These are phyloP conservation scores for Pipra filicauda DNA, from an alignment of 2,113 vertebrate species.

Conservation along the genomic window DNA sequence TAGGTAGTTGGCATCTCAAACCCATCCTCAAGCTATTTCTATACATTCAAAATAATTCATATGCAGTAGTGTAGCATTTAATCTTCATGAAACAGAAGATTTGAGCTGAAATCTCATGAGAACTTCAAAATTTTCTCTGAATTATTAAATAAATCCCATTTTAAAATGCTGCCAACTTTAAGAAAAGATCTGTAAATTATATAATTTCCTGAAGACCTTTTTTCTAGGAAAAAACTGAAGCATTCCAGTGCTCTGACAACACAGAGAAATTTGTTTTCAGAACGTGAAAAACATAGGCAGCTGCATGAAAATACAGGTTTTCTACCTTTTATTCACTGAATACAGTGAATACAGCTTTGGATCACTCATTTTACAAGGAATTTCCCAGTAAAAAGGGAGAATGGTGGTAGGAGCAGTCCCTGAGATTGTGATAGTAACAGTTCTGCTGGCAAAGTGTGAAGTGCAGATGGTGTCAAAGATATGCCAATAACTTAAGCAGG, in stretches of 20 bases:
- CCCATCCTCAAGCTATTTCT: background rate
- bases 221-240: background rate
- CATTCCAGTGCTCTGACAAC: background rate
- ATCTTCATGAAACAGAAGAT: conserved; percentile 14
- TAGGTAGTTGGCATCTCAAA: background rate
- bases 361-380: background rate
- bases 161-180: background rate
- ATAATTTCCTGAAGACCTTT: background rate
- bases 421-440: background rate
- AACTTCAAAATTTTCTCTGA: background rate
- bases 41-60: background rate
- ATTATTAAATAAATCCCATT: background rate
- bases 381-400: background rate
- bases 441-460: background rate
- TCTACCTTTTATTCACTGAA: background rate
- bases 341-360: background rate
- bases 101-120: background rate
- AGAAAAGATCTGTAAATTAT: background rate
- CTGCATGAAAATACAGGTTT: background rate
- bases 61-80: background rate
- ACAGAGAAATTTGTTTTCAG: background rate
- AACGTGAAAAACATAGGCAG: background rate
- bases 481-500: conserved; percentile 2
- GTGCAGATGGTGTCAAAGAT: conserved; percentile 28
- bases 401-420: background rate